These are phyloP conservation scores for Oopsacas minuta DNA, from an alignment of 37 sponge, comb jelly and placozoan species.

Conservation along the genomic window DNA sequence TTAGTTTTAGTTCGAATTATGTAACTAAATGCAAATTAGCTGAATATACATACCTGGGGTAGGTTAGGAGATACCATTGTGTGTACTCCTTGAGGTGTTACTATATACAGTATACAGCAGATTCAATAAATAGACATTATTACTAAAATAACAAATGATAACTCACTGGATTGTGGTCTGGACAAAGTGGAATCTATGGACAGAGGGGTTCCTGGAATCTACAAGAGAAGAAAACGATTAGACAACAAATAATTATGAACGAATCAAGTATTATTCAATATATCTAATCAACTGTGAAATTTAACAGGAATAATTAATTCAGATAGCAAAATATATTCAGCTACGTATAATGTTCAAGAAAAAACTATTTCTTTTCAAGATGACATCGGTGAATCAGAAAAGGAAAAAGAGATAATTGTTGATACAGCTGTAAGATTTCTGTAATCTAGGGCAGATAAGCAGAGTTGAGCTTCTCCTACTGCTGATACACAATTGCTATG, in stretches of 20 bases:
- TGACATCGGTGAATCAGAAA: neutral
- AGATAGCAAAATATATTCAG: neutral
- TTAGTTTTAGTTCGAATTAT: neutral
- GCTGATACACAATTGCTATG: neutral
- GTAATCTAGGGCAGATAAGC: neutral
- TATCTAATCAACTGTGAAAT: neutral
- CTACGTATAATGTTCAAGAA: neutral
- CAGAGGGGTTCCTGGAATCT: neutral
- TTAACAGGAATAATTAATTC: neutral
- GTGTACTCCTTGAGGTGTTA: neutral
- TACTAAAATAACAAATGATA: too few species aligned
- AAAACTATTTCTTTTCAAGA: neutral
- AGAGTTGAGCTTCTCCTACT: neutral
- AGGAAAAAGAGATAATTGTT: neutral
- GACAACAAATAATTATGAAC: neutral
- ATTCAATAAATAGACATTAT: too few species aligned
- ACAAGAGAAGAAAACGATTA: neutral
- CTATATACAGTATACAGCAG: too few species aligned
- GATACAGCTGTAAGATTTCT: slow-evolving; percentile 14
- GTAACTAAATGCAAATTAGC: neutral
- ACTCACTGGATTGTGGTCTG: neutral
- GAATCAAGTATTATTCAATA: neutral
- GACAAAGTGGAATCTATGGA: neutral
- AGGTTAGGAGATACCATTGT: neutral
- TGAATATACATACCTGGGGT: neutral